Base-by-base conservation (phyloP, 1,140 invertebrate genomes). In the Branchinecta lindahli region DNA sequence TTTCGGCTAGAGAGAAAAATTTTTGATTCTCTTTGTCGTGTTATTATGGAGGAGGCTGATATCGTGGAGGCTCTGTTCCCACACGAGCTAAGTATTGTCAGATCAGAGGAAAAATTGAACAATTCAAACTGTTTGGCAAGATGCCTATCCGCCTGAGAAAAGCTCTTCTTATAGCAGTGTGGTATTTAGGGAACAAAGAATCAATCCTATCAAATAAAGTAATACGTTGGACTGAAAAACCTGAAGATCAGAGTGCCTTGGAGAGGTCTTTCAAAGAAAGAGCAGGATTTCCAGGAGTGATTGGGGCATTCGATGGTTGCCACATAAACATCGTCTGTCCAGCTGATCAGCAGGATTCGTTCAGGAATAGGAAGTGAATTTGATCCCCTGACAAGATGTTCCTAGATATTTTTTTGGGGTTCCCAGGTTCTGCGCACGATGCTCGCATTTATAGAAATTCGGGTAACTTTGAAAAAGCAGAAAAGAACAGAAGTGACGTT, bases 121-220 rank as follows among this genome's bases (percentile, higher is more conserved):
- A 52, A 52, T 52, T 52, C 9, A 52, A 52, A 52, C 47, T 52
- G 47, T 52, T n/a, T 52, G 47, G 47, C 47, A 52, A 52, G 47
- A 52, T 52, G 47, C 47, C 47, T 9, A 52, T 52, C 47, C 47
- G 47, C 47, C 47, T 52, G 47, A 52, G 47, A 52, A 52, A 52
- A 52, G 47, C 47, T 52, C 47, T 52, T 52, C 47, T 52, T 52
- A 52, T 52, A 52, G 47, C 47, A 52, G 9, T 52, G 47, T 52
- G 47, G 47, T 52, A 52, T 52, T 52, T 52, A 52, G 47, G 47
- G 47, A 52, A 52, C 47, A 52, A 52, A 52, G 47, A 52, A 52
- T 52, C 47, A 52, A 52, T 52, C 47, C 47, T 52, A 52, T 52
- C 9, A 52, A 52, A n/a, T 52, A 52, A 52, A 52, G n/a, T 52